These are phyloP conservation scores for Hyphantria cunea DNA, from an alignment of 1,140 invertebrate genomes.

Conservation along the genomic window DNA sequence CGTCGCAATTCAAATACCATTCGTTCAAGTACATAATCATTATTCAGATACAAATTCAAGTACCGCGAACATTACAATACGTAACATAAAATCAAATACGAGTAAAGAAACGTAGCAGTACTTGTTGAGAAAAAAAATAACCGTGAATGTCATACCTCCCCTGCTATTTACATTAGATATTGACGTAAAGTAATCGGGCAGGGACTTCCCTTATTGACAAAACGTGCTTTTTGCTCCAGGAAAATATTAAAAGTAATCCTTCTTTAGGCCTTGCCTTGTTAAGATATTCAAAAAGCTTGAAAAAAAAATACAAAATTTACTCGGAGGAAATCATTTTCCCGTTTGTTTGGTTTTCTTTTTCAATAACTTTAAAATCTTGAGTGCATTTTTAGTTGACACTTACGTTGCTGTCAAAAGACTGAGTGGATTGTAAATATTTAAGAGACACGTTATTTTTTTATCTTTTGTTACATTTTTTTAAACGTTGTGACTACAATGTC, in stretches of 20 bases:
- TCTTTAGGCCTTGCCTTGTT: constrained; percentile 12
- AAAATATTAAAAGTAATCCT: constrained; percentile 65
- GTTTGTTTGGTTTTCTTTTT: constrained; percentile 23
- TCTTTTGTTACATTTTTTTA: neutral
- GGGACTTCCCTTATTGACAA: constrained; percentile 65
- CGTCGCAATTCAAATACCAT: constrained; percentile 4
- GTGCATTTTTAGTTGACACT: constrained; percentile 2
- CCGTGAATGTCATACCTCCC: constrained; percentile 39
- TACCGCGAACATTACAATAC: constrained; percentile 15
- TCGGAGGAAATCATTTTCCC: constrained; percentile 25
- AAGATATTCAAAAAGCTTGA: constrained; percentile 33
- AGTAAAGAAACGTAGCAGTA: constrained; percentile 3
- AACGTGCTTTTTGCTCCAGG: constrained; percentile 57
- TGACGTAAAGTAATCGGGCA: constrained; percentile 63
- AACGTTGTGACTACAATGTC: too few relatives aligned
- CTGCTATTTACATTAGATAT: constrained; percentile 58
- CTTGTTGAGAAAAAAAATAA: constrained; percentile 31
- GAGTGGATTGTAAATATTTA: constrained; percentile 4
- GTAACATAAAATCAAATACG: constrained; percentile 28
- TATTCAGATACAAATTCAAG: constrained; percentile 14
- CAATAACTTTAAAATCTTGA: constrained; percentile 16
- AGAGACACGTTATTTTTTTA: neutral
- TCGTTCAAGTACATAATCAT: neutral
- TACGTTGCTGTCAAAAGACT: neutral
- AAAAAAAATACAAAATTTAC: constrained; percentile 20